Evolutionary conservation across 2,888 invertebrate species (phyloP).

Genomic region (Heteropelma amictum): DNA sequence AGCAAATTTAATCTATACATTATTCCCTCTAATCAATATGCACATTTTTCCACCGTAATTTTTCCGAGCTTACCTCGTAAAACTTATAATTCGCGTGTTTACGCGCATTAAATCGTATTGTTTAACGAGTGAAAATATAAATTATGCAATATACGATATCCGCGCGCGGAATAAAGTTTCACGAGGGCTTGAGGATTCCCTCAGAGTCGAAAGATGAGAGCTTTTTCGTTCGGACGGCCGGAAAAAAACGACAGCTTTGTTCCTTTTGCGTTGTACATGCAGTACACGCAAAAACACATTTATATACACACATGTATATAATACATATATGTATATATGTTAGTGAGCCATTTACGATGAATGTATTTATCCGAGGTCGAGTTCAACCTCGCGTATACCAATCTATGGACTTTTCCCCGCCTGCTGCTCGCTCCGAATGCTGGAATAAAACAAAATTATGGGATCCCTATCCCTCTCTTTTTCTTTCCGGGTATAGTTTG

Average conservation of each 20-base stretch:
- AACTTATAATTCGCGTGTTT: neutral
- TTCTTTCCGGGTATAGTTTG: slow-evolving; percentile 11
- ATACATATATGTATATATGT: slow-evolving; percentile 13
- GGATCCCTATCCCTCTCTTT: slow-evolving; percentile 12
- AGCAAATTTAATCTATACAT: neutral
- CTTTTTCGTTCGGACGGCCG: neutral
- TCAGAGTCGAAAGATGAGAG: slow-evolving; percentile 5
- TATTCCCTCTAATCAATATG: neutral
- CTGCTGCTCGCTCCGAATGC: slow-evolving; percentile 48
- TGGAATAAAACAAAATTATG: slow-evolving; percentile 53
- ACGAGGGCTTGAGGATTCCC: neutral
- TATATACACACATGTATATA: slow-evolving; percentile 1
- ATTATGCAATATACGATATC: neutral
- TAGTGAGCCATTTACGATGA: slow-evolving; percentile 48
- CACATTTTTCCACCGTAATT: neutral
- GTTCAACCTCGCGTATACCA: slow-evolving; percentile 25
- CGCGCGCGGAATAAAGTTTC: slow-evolving; percentile 1
- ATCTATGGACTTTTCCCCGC: slow-evolving; percentile 39
- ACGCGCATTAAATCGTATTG: neutral
- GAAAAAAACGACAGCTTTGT: neutral
- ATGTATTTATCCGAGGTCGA: slow-evolving; percentile 57
- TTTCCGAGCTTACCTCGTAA: neutral
- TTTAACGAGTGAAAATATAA: neutral
- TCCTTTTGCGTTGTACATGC: neutral
- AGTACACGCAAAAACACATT: neutral